Conservation (phyloP, 2,113 vertebrate species). For the Python bivittatus region DNA sequence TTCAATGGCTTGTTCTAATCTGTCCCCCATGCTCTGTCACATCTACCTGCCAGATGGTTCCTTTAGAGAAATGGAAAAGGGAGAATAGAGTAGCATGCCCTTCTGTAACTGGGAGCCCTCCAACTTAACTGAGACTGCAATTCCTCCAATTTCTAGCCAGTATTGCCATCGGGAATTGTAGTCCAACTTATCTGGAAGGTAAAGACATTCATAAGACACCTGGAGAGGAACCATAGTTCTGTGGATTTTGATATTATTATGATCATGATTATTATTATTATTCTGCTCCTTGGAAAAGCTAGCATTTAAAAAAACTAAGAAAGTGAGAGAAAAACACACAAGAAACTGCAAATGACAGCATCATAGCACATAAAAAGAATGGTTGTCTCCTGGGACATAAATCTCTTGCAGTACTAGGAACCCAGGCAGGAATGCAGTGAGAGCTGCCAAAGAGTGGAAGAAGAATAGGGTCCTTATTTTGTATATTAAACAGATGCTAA, state of each 20-base stretch:
- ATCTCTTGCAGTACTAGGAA: conserved; percentile 61
- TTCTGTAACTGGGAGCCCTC: background rate
- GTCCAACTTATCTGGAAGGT: background rate
- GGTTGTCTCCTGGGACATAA: conserved; percentile 67
- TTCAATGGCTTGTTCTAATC: background rate
- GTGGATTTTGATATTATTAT: background rate
- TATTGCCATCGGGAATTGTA: background rate
- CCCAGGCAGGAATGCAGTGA: conserved; percentile 62
- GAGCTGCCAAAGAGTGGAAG: conserved; percentile 60
- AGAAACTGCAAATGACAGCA: conserved; percentile 58
- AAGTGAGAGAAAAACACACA: background rate
- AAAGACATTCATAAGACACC: background rate
- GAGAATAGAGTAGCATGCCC: background rate
- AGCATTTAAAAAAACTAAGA: background rate
- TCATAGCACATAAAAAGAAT: conserved; percentile 59
- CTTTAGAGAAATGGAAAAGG: background rate
- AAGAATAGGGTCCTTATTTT: conserved; percentile 59
- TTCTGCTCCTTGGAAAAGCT: background rate
- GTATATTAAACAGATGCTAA: conserved; percentile 69
- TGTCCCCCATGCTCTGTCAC: background rate
- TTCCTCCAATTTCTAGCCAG: background rate
- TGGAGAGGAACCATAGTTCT: background rate
- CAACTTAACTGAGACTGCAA: background rate
- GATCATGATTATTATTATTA: background rate
- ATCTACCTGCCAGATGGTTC: background rate